A percentile compares a stretch with the other conserved stretches of the same genome.
Evolutionary conservation across 2,797 vertebrate genomes (phyloP).

Genomic region (Hybognathus amarus): DNA sequence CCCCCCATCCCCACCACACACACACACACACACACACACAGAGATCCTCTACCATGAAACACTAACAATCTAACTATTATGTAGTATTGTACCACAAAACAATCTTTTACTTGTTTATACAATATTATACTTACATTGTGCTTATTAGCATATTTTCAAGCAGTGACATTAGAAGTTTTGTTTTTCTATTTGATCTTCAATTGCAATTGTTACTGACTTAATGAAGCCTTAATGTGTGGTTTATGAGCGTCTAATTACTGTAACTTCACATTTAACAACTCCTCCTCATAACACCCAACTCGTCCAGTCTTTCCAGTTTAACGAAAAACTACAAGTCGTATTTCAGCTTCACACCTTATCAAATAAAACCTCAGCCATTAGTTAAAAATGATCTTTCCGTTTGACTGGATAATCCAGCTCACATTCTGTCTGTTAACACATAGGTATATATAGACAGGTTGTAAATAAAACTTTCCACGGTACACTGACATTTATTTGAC

Average conservation of each 20-base stretch:
- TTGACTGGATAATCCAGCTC: not conserved
- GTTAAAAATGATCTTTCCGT: constrained; percentile 42
- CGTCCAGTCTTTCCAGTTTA: constrained; percentile 56
- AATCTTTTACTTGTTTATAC: not conserved
- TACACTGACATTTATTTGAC: constrained; percentile 40
- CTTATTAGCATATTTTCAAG: not conserved
- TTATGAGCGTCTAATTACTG: constrained; percentile 10
- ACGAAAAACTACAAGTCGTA: constrained; percentile 3
- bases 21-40: too few species aligned
- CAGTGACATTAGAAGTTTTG: not conserved
- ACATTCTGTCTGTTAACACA: not conserved
- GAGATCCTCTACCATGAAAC: not conserved
- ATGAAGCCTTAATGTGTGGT: constrained; percentile 14
- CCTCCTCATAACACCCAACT: constrained; percentile 27
- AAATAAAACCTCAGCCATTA: constrained; percentile 50
- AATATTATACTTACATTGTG: not conserved
- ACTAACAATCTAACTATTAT: not conserved
- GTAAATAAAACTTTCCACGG: constrained; percentile 28
- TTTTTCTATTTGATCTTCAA: not conserved
- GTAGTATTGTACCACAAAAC: not conserved
- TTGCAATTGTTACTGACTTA: not conserved
- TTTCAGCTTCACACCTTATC: constrained; percentile 31
- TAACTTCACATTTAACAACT: constrained; percentile 33
- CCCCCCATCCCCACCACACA: not conserved
- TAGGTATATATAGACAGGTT: not conserved